phyloP scores from a whole-genome alignment of 2,888 invertebrate species.

The Mongoloraphidia duomilia region DNA sequence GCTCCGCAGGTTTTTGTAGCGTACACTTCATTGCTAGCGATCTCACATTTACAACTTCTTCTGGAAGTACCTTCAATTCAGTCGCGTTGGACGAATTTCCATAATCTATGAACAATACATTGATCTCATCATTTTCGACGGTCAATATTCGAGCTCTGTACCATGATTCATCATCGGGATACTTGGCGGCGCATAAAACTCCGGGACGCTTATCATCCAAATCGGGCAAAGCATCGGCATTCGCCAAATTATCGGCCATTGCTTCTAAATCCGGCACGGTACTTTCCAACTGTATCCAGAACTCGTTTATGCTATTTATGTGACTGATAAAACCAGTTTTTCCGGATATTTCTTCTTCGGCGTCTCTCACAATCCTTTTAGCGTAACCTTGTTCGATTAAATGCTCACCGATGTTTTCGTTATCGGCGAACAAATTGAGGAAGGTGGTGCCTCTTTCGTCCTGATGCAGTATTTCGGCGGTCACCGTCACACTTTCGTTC shows the following conservation, averaged over 20 bases:
- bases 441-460: constrained; percentile 44
- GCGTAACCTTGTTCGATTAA: constrained; percentile 45
- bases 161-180: constrained; percentile 49
- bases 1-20: constrained; percentile 33
- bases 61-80: constrained; percentile 44
- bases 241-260: constrained; percentile 40
- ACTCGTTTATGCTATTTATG: constrained; percentile 51
- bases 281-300: constrained; percentile 61
- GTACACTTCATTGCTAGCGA: constrained; percentile 49
- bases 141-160: constrained; percentile 49
- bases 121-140: constrained; percentile 37
- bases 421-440: constrained; percentile 48
- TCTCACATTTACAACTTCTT: constrained; percentile 38
- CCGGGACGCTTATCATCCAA: constrained; percentile 40
- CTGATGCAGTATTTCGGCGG: constrained; percentile 28
- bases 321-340: constrained; percentile 51
- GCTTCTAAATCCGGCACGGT: constrained; percentile 40
- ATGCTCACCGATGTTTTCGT: constrained; percentile 43
- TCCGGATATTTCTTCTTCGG: constrained; percentile 37
- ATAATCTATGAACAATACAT: constrained; percentile 53
- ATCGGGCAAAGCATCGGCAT: constrained; percentile 36
- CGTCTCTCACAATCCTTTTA: constrained; percentile 22
- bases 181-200: constrained; percentile 48
- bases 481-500: constrained; percentile 12
- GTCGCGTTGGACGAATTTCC: constrained; percentile 49